Evolutionary conservation across 2,888 invertebrate genomes (phyloP), one percentile per base, ranked within the genome.

Genomic region (Drosophila helvetica): DNA sequence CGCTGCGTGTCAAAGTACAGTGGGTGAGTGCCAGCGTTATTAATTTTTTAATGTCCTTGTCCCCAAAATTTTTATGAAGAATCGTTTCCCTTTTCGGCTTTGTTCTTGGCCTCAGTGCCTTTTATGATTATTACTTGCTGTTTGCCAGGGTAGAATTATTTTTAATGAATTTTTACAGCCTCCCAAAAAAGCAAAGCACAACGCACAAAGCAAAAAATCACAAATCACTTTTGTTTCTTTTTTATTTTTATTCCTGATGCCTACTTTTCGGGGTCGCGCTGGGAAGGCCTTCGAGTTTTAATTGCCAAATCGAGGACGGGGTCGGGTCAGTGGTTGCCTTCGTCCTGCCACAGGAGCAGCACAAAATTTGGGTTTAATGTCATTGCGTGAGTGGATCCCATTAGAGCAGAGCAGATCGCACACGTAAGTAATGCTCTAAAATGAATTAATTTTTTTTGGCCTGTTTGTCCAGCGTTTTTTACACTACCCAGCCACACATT

Each of bases 221-320:
- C 64, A 84, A 79, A 76, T 82, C 71, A 79, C 74, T 77, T 85
- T 74, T 69, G 78, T 67, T 75, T 67, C 74, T 69, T 53, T 72
- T 27, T 7, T 27, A 46, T 68, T 70, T 52, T 55, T 69, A 47
- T 51, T 59, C 61, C 58, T 17, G 25, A 12, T 66, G 69, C 58
- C 66, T 50, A 43, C 58, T 68, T 66, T 25, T 56, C 18, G 66
- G 66, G 66, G 58, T 43, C 66, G 69, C 75, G 18, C 10, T 58
- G 53, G 17, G 38, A 56, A 90, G 90, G 91, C 91, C 88, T 90
- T 89, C 89, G 90, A 90, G 74, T 90, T 90, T 90, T 90, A 90
- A 91, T 89, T 89, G 79, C 88, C 75, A 65, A 48, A 63, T 77
- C 74, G 66, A 62, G 78, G 72, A 80, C 71, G 60, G 79, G 74